Evolutionary conservation across 2,888 invertebrate species (phyloP).

Genomic region (Eupithecia subumbrata): DNA sequence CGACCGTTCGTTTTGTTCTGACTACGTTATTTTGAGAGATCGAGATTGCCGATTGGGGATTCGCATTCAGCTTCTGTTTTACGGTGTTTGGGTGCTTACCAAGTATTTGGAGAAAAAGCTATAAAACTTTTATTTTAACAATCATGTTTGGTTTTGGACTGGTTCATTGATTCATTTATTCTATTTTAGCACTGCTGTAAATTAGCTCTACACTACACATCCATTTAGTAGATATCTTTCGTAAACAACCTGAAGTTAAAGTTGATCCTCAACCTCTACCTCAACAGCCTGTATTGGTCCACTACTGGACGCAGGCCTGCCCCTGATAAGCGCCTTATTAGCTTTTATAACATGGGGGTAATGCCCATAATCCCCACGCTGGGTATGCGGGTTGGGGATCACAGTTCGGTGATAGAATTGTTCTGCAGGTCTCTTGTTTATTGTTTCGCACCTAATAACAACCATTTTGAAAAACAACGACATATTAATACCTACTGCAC

Average conservation of each 20-base stretch:
- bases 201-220: neutral
- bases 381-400: no score
- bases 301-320: no score
- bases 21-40: slow-evolving; percentile 72
- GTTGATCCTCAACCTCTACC: no score
- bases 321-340: no score
- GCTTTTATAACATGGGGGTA: no score
- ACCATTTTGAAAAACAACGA: neutral
- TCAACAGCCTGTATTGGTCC: no score
- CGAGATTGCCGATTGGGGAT: slow-evolving; percentile 54
- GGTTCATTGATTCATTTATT: neutral
- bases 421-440: no score
- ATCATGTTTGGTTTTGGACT: neutral
- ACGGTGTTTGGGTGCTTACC: slow-evolving; percentile 4
- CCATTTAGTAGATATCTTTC: neutral
- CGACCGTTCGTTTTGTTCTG: slow-evolving; percentile 71
- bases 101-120: neutral
- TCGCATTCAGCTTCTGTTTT: slow-evolving; percentile 33
- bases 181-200: neutral
- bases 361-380: no score
- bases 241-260: neutral
- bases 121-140: neutral
- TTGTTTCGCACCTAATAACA: neutral
- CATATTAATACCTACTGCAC: neutral
- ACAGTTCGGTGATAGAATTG: no score